Evolutionary conservation across 1,140 invertebrate species (phyloP).

Genomic region (Ceratosolen fusciceps): DNA sequence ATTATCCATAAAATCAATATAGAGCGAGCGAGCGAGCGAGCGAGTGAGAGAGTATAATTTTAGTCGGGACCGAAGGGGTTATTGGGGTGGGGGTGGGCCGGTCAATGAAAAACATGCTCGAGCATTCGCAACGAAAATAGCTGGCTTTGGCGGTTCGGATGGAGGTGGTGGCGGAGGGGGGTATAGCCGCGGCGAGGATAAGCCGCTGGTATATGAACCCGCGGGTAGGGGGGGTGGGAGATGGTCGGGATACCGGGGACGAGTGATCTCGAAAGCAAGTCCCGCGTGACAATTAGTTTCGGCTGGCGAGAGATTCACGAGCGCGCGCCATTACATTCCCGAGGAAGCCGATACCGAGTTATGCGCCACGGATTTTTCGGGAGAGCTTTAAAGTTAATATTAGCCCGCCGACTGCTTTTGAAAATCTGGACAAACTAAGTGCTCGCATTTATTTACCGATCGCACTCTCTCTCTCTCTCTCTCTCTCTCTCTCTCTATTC

Average conservation of each 20-base stretch:
- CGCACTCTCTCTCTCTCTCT: too few relatives aligned
- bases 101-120: neutral
- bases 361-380: neutral
- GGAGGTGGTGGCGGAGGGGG: neutral
- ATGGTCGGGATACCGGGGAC: neutral
- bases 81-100: neutral
- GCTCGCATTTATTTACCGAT: too few relatives aligned
- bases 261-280: conserved; percentile 30
- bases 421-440: conserved; percentile 13
- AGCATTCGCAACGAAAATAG: conserved; percentile 1
- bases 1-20: too few relatives aligned
- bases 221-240: neutral
- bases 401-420: conserved; percentile 6
- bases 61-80: too few relatives aligned
- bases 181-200: too few relatives aligned
- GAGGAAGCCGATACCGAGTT: neutral
- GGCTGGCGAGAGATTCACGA: conserved; percentile 28
- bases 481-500: too few relatives aligned
- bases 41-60: conserved; percentile 4
- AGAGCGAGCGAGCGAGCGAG: too few relatives aligned
- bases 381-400: conserved; percentile 13
- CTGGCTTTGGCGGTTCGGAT: too few relatives aligned
- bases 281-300: conserved; percentile 33
- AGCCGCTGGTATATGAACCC: too few relatives aligned
- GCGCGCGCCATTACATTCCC: neutral